phyloP scores from a whole-genome alignment of 30 jellyfish, hydroid and myxozoan species.

The Nemopilema nomurai region DNA sequence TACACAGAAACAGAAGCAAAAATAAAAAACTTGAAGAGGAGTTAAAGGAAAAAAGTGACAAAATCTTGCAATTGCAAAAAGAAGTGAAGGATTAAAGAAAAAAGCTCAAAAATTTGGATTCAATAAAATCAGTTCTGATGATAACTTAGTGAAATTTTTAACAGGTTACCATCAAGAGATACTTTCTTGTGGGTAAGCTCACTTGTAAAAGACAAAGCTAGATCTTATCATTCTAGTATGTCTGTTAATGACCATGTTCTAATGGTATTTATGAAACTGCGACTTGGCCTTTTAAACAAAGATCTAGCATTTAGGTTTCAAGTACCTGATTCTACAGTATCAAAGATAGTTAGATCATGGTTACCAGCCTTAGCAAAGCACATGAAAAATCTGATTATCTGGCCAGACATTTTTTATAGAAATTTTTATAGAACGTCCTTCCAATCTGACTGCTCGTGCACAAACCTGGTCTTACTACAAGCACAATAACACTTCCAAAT shows the following conservation, averaged over 20 bases:
- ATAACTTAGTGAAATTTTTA: constrained; percentile 17
- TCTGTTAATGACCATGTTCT: constrained; percentile 36
- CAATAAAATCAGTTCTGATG: constrained; percentile 17
- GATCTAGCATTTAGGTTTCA: constrained; percentile 10
- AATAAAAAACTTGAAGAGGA: constrained; percentile 1
- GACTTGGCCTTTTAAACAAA: constrained; percentile 34
- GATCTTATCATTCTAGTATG: neutral
- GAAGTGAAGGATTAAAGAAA: neutral
- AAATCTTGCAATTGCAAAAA: neutral
- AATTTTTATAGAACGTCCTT: constrained; percentile 47
- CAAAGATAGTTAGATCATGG: constrained; percentile 10
- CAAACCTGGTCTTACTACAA: constrained; percentile 55
- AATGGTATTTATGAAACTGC: constrained; percentile 36
- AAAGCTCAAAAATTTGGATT: constrained; percentile 28
- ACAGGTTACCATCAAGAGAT: constrained; percentile 24
- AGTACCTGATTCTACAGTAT: neutral
- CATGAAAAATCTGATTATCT: constrained; percentile 24
- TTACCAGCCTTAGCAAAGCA: constrained; percentile 23
- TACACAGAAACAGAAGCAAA: neutral
- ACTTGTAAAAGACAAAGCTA: constrained; percentile 17
- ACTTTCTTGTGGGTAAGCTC: constrained; percentile 19
- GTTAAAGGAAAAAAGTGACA: constrained; percentile 1
- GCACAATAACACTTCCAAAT: constrained; percentile 42
- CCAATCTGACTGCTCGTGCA: constrained; percentile 37
- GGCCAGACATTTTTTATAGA: constrained; percentile 40